phyloP scores from a whole-genome alignment of 2,888 invertebrate genomes.

The Buathra laborator region DNA sequence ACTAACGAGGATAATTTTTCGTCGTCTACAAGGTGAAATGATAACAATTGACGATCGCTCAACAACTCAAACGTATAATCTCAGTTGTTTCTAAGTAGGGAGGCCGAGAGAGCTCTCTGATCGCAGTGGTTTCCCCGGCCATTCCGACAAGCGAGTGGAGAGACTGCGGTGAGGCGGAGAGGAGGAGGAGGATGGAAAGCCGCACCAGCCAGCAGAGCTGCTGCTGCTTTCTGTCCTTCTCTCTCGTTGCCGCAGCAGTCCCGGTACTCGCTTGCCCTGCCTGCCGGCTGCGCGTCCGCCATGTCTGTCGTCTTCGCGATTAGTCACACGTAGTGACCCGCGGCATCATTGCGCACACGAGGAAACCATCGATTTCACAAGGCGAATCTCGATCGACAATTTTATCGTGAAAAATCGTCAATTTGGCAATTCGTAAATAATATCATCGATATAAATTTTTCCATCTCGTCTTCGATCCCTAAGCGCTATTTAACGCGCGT shows the following conservation, averaged over 20 bases:
- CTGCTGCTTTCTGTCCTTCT: conserved; percentile 59
- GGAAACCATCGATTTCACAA: conserved; percentile 34
- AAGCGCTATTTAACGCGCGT: neutral
- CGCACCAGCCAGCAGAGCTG: conserved; percentile 40
- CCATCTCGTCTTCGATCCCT: neutral
- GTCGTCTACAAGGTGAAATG: conserved; percentile 37
- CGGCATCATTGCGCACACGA: conserved; percentile 28
- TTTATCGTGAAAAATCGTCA: neutral
- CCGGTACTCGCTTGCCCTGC: conserved; percentile 57
- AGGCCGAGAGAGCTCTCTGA: conserved; percentile 18
- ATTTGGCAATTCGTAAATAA: neutral
- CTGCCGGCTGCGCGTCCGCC: conserved; percentile 63
- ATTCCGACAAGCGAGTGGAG: conserved; percentile 57
- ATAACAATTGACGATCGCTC: conserved; percentile 62
- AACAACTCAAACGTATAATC: conserved; percentile 65
- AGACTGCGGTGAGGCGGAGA: conserved; percentile 42
- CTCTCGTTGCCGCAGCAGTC: conserved; percentile 56
- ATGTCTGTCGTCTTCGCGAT: conserved; percentile 69
- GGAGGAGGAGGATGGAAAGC: conserved; percentile 60
- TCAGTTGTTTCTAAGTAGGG: conserved; percentile 53
- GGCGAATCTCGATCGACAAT: conserved; percentile 10
- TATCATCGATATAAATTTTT: neutral
- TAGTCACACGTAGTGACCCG: conserved; percentile 64
- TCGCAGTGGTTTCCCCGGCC: conserved; percentile 65
- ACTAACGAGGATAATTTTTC: conserved; percentile 18